phyloP scores from a whole-genome alignment of 2,888 invertebrate species.

The Junonia oenone region DNA sequence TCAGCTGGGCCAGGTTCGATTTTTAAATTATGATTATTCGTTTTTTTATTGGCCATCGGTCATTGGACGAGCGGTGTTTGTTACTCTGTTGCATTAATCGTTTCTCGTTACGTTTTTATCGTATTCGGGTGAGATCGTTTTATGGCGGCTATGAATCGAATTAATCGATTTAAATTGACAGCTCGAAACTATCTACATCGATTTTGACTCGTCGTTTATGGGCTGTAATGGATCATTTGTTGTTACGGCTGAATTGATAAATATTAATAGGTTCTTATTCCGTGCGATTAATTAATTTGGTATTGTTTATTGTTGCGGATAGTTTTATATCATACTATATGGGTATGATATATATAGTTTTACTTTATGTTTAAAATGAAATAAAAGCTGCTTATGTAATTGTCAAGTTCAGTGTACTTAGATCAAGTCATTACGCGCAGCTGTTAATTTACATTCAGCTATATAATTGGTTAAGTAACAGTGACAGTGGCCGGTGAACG shows the following conservation, averaged over 20 bases:
- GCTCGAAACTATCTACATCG: background rate
- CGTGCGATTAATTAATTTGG: background rate
- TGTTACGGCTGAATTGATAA: background rate
- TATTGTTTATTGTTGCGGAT: background rate
- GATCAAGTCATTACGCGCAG: slow-evolving; percentile 1
- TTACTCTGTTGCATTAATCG: slow-evolving; percentile 6
- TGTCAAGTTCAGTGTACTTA: slow-evolving; percentile 12
- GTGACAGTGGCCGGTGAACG: too few relatives aligned
- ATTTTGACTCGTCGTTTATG: slow-evolving; percentile 6
- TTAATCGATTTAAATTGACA: slow-evolving; percentile 13
- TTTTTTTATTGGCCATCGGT: slow-evolving; percentile 44
- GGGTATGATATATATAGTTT: background rate
- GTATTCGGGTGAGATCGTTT: background rate
- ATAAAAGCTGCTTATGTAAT: background rate
- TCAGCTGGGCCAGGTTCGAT: slow-evolving; percentile 43
- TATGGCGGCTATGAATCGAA: slow-evolving; percentile 9
- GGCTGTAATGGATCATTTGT: slow-evolving; percentile 8
- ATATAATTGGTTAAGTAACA: too few relatives aligned
- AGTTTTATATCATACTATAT: background rate
- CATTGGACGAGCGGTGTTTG: slow-evolving; percentile 39
- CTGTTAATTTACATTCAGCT: background rate
- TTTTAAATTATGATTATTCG: slow-evolving; percentile 44
- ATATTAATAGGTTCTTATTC: background rate
- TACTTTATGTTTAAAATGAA: background rate
- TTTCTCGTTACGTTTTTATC: slow-evolving; percentile 12